phyloP scores from a whole-genome alignment of 2,113 vertebrate genomes.

The Axis porcinus region DNA sequence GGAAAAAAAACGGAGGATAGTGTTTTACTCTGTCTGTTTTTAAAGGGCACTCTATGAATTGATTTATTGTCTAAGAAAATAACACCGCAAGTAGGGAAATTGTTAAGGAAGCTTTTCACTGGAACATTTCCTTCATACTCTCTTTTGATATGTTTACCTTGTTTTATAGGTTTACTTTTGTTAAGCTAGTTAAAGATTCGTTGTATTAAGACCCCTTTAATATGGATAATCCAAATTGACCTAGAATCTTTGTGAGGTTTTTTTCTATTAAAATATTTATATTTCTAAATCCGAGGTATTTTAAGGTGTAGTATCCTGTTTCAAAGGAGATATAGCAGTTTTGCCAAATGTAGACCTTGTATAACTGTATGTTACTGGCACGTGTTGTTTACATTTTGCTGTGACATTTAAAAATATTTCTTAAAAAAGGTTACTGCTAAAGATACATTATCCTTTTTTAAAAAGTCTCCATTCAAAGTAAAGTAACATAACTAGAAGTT shows the following conservation, averaged over 20 bases:
- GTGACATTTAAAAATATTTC: conserved; percentile 75
- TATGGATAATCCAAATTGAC: conserved; percentile 84
- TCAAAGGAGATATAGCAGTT: conserved; percentile 78
- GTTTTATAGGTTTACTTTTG: conserved; percentile 91
- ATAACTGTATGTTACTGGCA: conserved; percentile 78
- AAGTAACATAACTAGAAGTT: conserved; percentile 72
- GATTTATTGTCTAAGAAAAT: conserved; percentile 97
- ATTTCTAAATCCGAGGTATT: conserved; percentile 84
- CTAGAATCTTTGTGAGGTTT: conserved; percentile 81
- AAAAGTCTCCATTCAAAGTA: conserved; percentile 72
- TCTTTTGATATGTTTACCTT: conserved; percentile 92
- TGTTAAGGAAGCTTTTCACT: conserved; percentile 93
- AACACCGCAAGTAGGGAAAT: conserved; percentile 92
- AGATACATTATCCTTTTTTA: conserved; percentile 84
- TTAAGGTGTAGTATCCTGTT: conserved; percentile 83
- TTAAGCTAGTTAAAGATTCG: conserved; percentile 84
- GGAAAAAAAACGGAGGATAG: conserved; percentile 64
- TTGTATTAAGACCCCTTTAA: conserved; percentile 83
- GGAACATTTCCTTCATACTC: conserved; percentile 94
- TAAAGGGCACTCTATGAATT: conserved; percentile 93
- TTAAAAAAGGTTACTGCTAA: conserved; percentile 77
- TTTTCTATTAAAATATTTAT: conserved; percentile 86
- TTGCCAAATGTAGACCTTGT: conserved; percentile 84
- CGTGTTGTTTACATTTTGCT: conserved; percentile 83
- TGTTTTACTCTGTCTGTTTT: conserved; percentile 83